These are phyloP conservation scores for Xestobium rufovillosum DNA, from an alignment of 2,888 invertebrate species.

Conservation along the genomic window DNA sequence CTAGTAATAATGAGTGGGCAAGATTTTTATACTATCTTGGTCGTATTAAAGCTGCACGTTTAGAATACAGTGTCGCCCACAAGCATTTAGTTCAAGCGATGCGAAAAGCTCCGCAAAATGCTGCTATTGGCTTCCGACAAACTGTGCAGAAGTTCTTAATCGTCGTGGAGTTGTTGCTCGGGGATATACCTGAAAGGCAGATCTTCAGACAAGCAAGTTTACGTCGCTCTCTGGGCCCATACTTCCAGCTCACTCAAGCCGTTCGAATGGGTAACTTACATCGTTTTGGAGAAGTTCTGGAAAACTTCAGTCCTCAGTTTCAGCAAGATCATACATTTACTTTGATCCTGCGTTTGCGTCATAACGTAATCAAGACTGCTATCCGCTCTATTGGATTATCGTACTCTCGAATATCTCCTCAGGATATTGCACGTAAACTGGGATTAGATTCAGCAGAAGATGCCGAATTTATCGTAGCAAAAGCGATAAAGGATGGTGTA, in stretches of 20 bases:
- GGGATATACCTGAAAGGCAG: slow-evolving; percentile 95
- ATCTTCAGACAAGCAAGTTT: slow-evolving; percentile 89
- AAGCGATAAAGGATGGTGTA: slow-evolving; percentile 95
- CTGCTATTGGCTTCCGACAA: slow-evolving; percentile 98
- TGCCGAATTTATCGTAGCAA: slow-evolving; percentile 98
- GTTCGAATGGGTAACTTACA: slow-evolving; percentile 93
- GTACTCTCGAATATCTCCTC: slow-evolving; percentile 92
- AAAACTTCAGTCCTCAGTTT: slow-evolving; percentile 86
- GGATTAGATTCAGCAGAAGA: slow-evolving; percentile 93
- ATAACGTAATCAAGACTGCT: slow-evolving; percentile 98
- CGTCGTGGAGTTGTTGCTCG: slow-evolving; percentile 88
- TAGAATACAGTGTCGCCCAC: slow-evolving; percentile 96
- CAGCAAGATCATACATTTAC: slow-evolving; percentile 93
- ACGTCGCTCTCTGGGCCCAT: slow-evolving; percentile 84
- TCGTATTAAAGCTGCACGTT: slow-evolving; percentile 93
- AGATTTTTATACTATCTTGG: slow-evolving; percentile 95
- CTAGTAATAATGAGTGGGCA: slow-evolving; percentile 99
- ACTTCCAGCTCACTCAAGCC: slow-evolving; percentile 95
- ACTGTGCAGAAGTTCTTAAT: slow-evolving; percentile 93
- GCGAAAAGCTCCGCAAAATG: slow-evolving; percentile 94
- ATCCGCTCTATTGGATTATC: slow-evolving; percentile 93
- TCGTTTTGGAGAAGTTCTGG: slow-evolving; percentile 87
- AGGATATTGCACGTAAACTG: slow-evolving; percentile 90
- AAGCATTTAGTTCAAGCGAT: slow-evolving; percentile 92
- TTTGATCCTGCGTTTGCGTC: slow-evolving; percentile 87